These are phyloP conservation scores for Erythrocercus mccallii DNA, from an alignment of 2,113 vertebrate genomes.

Conservation along the genomic window DNA sequence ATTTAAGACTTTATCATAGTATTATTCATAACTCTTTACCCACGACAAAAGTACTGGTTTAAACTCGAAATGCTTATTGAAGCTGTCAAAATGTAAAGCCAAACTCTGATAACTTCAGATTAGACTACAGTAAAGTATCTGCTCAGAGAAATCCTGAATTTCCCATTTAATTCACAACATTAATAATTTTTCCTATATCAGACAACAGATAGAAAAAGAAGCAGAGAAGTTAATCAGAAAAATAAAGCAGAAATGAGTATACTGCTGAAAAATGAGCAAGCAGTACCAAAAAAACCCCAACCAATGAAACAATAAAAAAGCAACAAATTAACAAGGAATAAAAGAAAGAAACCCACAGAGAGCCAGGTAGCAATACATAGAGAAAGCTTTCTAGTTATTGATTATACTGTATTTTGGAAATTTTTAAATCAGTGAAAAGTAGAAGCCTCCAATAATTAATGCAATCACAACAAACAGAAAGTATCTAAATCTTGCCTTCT, in stretches of 20 bases:
- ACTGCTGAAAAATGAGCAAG: background rate
- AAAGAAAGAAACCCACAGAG: background rate
- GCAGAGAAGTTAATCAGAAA: background rate
- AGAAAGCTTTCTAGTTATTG: background rate
- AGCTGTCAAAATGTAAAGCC: background rate
- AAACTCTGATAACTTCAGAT: background rate
- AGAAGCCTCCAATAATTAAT: background rate
- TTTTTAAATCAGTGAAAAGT: background rate
- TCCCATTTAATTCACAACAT: background rate
- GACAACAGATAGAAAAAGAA: background rate
- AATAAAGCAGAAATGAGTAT: background rate
- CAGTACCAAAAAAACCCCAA: background rate
- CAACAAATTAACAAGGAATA: background rate
- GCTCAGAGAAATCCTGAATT: background rate
- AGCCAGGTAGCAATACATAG: background rate
- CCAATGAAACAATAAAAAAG: background rate
- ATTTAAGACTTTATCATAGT: background rate
- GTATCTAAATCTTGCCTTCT: background rate
- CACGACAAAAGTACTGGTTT: background rate
- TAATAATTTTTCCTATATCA: background rate
- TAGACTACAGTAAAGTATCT: background rate
- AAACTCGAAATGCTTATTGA: background rate
- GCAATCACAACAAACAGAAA: background rate
- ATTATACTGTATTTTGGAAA: accelerated
- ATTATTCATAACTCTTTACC: background rate